Evolutionary conservation across 2,888 invertebrate genomes (phyloP).

Genomic region (Limnephilus auricula): DNA sequence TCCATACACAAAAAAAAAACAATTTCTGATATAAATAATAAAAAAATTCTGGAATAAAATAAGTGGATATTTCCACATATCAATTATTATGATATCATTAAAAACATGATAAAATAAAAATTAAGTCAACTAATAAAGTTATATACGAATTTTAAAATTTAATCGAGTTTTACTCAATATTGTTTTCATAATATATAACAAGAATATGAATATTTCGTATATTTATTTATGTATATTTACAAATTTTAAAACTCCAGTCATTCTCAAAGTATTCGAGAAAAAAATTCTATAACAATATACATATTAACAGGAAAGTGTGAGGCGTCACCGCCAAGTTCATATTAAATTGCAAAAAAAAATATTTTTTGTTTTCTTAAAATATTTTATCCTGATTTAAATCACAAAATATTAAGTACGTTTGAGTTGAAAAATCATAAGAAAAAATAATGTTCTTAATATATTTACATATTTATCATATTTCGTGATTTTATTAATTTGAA

Average conservation of each 20-base stretch:
- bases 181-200: background rate
- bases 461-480: conserved; percentile 11
- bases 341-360: background rate
- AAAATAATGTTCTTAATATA: background rate
- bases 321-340: background rate
- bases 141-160: background rate
- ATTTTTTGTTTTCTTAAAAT: background rate
- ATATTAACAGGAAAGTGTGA: conserved; percentile 7
- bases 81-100: background rate
- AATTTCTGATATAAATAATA: too few relatives aligned
- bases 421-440: background rate
- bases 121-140: background rate
- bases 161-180: conserved; percentile 28
- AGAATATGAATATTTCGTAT: conserved; percentile 19
- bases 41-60: background rate
- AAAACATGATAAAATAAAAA: background rate
- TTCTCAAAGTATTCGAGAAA: conserved; percentile 16
- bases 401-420: background rate
- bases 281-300: conserved; percentile 12
- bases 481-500: conserved; percentile 18
- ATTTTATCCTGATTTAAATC: background rate
- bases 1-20: too few relatives aligned
- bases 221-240: conserved; percentile 21
- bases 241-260: conserved; percentile 37
- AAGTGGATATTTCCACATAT: background rate